A percentile compares a stretch with the other conserved stretches of the same genome.
Evolutionary conservation across 92 coral and sea anemone species (phyloP).

Genomic region (Anthopleura xanthogrammica): DNA sequence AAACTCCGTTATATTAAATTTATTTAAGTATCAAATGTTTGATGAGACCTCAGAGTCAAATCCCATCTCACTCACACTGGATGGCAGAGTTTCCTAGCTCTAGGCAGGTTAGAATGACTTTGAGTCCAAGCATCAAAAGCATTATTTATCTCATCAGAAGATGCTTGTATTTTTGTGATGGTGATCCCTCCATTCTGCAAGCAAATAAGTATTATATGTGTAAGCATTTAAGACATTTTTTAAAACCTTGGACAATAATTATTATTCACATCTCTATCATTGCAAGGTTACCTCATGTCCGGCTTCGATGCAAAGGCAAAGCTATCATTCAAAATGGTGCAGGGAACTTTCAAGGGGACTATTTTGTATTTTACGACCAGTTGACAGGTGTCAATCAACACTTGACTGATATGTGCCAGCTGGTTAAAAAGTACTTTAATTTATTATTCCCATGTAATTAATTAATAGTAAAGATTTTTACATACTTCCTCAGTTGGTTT

Average conservation of each 20-base stretch:
- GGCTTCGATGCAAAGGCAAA: too few relatives aligned
- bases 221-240: too few relatives aligned
- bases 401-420: too few relatives aligned
- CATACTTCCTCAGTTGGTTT: constrained; percentile 30
- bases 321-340: not conserved
- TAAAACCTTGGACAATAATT: too few relatives aligned
- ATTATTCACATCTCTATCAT: too few relatives aligned
- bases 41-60: too few relatives aligned
- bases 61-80: constrained; percentile 71
- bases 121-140: constrained; percentile 73
- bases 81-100: constrained; percentile 53
- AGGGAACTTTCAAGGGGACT: not conserved
- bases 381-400: too few relatives aligned
- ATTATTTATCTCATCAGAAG: constrained; percentile 64
- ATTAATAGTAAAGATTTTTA: not conserved
- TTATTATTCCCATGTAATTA: too few relatives aligned
- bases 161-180: constrained; percentile 35
- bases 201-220: not conserved
- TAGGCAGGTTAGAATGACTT: constrained; percentile 55
- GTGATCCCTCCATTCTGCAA: constrained; percentile 23
- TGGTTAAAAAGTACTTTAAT: not conserved
- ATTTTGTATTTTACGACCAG: too few relatives aligned
- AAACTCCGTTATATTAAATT: too few relatives aligned
- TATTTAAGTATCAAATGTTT: too few relatives aligned
- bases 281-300: too few relatives aligned